Percentiles rank a stretch among this genome's conserved stretches.
Conservation (phyloP, 2,888 invertebrate species). For the Acleris laterana region DNA sequence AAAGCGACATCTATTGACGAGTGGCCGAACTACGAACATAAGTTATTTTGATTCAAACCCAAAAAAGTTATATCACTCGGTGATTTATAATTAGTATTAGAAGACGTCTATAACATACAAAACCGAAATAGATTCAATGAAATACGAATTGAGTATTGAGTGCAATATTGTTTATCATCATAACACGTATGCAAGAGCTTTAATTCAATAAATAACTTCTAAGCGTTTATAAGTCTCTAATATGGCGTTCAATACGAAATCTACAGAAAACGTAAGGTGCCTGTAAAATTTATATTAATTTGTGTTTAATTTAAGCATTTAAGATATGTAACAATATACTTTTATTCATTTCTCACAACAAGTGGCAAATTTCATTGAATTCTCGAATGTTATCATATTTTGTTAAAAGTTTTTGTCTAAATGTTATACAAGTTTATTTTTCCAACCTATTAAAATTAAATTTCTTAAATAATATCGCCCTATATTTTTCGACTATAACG, state of each 20-base stretch:
- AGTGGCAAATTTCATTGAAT: neutral
- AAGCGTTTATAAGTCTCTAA: slow-evolving; percentile 4
- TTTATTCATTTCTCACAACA: neutral
- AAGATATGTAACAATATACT: neutral
- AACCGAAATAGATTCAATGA: slow-evolving; percentile 25
- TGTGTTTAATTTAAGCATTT: neutral
- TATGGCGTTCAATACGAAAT: slow-evolving; percentile 25
- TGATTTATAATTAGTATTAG: slow-evolving; percentile 34
- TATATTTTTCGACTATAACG: slow-evolving; percentile 31
- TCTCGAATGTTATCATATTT: neutral
- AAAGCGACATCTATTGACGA: slow-evolving; percentile 22
- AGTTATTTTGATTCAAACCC: slow-evolving; percentile 11
- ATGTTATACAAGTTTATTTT: neutral
- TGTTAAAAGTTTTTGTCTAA: neutral
- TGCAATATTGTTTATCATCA: slow-evolving; percentile 18
- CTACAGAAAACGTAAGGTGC: slow-evolving; percentile 32
- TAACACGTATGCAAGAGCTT: neutral
- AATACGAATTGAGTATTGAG: slow-evolving; percentile 9
- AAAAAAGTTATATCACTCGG: slow-evolving; percentile 29
- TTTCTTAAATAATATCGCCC: slow-evolving; percentile 17
- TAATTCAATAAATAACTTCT: neutral
- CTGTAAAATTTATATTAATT: slow-evolving; percentile 7
- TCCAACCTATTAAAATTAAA: slow-evolving; percentile 1
- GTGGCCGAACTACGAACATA: slow-evolving; percentile 21
- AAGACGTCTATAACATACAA: slow-evolving; percentile 19